Evolutionary conservation across 37 sponge, comb jelly and placozoan genomes (phyloP).

Genomic region (Theonella swinhoei): DNA sequence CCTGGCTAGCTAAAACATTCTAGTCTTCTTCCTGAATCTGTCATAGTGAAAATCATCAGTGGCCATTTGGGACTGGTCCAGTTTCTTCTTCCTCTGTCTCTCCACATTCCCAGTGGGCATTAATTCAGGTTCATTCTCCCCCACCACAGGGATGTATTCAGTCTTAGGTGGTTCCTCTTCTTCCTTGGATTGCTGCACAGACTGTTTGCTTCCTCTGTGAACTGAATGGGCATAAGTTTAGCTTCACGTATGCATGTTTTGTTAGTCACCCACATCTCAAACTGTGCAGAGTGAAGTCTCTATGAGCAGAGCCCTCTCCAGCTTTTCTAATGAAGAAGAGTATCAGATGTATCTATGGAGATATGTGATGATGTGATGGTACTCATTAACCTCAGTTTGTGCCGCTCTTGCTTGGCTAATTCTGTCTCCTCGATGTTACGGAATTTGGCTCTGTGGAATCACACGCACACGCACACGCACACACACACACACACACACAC

Average conservation of each 20-base stretch:
- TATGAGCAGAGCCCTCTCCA: too few species aligned
- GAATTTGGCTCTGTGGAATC: conserved; percentile 73
- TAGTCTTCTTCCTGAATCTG: conserved; percentile 81
- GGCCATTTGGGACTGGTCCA: conserved; percentile 60
- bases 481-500: not conserved
- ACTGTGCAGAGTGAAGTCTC: conserved; percentile 84
- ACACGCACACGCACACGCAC: not conserved
- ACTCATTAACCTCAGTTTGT: conserved; percentile 14
- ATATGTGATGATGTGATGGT: too few species aligned
- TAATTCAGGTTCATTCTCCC: conserved; percentile 73
- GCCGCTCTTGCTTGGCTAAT: conserved; percentile 54
- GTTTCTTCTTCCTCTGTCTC: conserved; percentile 46
- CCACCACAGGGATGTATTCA: conserved; percentile 76
- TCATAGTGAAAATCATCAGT: conserved; percentile 94
- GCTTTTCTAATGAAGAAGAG: too few species aligned
- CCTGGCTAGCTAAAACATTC: conserved; percentile 7
- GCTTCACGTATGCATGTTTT: not conserved
- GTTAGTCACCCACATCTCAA: conserved; percentile 65
- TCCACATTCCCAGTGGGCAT: conserved; percentile 8
- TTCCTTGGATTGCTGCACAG: not conserved
- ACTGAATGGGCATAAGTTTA: conserved; percentile 22
- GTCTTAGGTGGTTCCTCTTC: conserved; percentile 16
- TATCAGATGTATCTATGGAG: too few species aligned
- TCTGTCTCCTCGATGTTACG: conserved; percentile 90
- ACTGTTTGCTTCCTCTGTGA: conserved; percentile 38